Conservation (phyloP, 2,797 vertebrate genomes). For the Lagorchestes hirsutus region DNA sequence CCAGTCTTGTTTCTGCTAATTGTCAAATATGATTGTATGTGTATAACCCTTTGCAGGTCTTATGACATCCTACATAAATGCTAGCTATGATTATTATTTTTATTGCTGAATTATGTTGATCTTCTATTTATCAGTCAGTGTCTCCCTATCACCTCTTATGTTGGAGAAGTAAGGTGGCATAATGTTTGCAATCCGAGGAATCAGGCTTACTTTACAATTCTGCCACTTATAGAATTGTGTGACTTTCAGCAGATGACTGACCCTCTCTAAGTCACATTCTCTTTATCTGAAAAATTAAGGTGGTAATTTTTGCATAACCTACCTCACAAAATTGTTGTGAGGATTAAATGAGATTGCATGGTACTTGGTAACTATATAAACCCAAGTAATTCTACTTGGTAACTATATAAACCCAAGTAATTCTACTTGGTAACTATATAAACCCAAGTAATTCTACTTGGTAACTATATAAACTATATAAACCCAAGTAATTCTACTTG, state of each 20-base stretch:
- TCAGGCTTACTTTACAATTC: background rate
- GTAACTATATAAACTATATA: background rate
- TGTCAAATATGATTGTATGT: background rate
- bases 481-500: background rate
- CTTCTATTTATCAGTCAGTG: conserved; percentile 40
- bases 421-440: background rate
- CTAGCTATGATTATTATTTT: background rate
- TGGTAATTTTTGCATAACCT: background rate
- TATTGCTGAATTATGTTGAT: background rate
- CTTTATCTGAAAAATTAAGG: background rate
- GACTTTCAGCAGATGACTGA: background rate
- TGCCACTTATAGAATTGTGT: background rate
- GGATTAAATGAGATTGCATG: background rate
- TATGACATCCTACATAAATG: background rate
- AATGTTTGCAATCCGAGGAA: background rate
- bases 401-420: background rate
- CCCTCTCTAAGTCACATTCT: background rate
- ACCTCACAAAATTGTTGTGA: background rate
- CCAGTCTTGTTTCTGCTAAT: conserved; percentile 50
- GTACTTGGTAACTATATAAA: background rate
- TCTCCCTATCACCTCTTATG: conserved; percentile 4
- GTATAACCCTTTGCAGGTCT: background rate
- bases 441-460: background rate
- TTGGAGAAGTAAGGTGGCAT: background rate
- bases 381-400: background rate